Percentiles rank a stretch among this genome's conserved stretches.
phyloP scores from a whole-genome alignment of 2,888 invertebrate genomes.

The Lepidochitona cinerea region DNA sequence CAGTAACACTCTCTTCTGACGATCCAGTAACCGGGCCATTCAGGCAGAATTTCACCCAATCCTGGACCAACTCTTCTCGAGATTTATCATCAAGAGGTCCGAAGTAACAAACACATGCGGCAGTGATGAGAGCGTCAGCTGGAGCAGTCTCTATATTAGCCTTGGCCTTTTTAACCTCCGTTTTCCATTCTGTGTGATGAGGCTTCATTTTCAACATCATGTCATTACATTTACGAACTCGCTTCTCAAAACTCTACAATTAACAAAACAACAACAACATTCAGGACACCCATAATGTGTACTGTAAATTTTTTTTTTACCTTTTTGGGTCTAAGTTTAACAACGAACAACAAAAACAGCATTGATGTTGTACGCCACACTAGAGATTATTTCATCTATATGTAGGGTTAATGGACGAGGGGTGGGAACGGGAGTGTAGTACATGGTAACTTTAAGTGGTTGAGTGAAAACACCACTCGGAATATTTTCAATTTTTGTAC shows the following conservation, averaged over 20 bases:
- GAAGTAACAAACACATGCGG: slow-evolving; percentile 65
- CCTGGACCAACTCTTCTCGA: slow-evolving; percentile 55
- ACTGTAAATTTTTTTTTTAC: background rate
- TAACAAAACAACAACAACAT: background rate
- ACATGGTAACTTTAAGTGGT: no score
- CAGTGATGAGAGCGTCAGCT: slow-evolving; percentile 65
- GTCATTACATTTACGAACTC: slow-evolving; percentile 59
- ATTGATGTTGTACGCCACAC: background rate
- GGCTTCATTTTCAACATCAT: slow-evolving; percentile 67
- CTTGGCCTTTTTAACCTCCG: slow-evolving; percentile 57
- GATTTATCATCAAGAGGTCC: slow-evolving; percentile 64
- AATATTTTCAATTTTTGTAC: no score
- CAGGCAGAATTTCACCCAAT: slow-evolving; percentile 62
- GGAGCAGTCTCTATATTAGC: slow-evolving; percentile 57
- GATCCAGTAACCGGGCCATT: slow-evolving; percentile 41
- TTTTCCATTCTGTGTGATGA: slow-evolving; percentile 65
- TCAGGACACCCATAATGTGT: background rate
- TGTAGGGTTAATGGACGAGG: no score
- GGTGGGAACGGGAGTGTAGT: no score
- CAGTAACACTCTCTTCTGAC: background rate
- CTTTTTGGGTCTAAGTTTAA: background rate
- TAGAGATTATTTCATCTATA: no score
- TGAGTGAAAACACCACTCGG: no score
- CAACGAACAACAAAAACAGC: background rate
- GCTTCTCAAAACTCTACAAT: slow-evolving; percentile 59